These are phyloP conservation scores for Mimachlamys varia DNA, from an alignment of 2,888 invertebrate genomes.

Conservation along the genomic window DNA sequence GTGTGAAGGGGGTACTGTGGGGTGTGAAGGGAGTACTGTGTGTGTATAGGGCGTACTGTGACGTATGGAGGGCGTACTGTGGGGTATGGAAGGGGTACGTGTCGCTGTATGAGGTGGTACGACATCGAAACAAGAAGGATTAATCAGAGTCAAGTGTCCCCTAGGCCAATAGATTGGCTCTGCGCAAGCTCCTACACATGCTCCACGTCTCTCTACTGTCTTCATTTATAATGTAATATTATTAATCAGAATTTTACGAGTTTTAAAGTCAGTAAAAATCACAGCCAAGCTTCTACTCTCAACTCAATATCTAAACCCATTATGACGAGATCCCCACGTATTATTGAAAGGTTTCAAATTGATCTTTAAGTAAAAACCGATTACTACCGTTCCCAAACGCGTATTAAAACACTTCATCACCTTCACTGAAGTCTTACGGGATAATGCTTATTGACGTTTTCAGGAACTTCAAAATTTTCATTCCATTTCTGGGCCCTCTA, in stretches of 20 bases:
- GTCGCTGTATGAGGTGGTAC: background rate
- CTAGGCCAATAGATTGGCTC: background rate
- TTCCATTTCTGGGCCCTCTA: background rate
- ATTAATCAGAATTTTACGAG: conserved; percentile 16
- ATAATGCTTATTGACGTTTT: background rate
- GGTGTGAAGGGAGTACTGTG: no score
- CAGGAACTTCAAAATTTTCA: background rate
- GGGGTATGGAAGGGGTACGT: background rate
- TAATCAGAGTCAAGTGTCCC: background rate
- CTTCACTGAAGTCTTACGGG: background rate
- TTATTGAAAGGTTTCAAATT: conserved; percentile 15
- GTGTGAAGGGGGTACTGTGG: no score
- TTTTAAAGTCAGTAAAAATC: background rate
- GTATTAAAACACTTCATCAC: background rate
- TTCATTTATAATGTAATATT: conserved; percentile 20
- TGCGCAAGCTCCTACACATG: background rate
- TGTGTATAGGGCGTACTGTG: no score
- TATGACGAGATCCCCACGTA: background rate
- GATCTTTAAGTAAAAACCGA: conserved; percentile 2
- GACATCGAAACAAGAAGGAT: background rate
- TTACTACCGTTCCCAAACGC: background rate
- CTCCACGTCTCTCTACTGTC: background rate
- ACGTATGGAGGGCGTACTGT: no score
- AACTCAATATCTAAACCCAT: conserved; percentile 1
- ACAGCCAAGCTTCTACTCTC: background rate